Conservation (phyloP, 2,113 vertebrate species). For the Alces alces region DNA sequence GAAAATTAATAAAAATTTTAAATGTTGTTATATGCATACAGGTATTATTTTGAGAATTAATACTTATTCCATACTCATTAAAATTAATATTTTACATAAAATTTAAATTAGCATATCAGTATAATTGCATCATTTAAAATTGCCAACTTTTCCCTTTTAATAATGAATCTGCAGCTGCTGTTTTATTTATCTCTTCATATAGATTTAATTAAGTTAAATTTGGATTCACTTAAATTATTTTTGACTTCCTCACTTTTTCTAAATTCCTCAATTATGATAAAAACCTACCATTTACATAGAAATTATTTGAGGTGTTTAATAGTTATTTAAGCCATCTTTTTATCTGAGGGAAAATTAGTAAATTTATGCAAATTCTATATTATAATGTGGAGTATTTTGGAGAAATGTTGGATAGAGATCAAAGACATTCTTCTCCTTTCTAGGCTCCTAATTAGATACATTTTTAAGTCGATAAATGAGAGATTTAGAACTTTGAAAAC, state of each 20-base stretch:
- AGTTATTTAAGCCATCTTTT: conserved; percentile 33
- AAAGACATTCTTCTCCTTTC: background rate
- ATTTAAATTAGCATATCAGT: background rate
- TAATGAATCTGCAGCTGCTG: background rate
- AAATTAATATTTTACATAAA: background rate
- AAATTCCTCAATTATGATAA: conserved; percentile 5
- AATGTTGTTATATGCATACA: background rate
- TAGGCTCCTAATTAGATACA: background rate
- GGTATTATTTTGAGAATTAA: conserved; percentile 14
- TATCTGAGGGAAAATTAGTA: background rate
- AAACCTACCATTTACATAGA: background rate
- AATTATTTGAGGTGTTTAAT: conserved; percentile 11
- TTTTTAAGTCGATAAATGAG: background rate
- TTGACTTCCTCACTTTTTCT: background rate
- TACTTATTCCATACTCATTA: background rate
- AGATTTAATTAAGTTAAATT: conserved; percentile 35
- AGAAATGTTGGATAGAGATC: background rate
- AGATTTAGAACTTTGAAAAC: background rate
- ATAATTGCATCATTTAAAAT: conserved; percentile 12
- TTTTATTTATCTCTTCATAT: background rate
- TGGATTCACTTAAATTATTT: conserved; percentile 28
- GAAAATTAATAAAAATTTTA: background rate
- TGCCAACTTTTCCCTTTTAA: background rate
- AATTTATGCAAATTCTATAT: background rate
- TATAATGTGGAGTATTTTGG: background rate